Percentiles rank a stretch among this genome's conserved stretches.
These are phyloP conservation scores for Solen grandis DNA, from an alignment of 1,140 invertebrate genomes.

Conservation along the genomic window DNA sequence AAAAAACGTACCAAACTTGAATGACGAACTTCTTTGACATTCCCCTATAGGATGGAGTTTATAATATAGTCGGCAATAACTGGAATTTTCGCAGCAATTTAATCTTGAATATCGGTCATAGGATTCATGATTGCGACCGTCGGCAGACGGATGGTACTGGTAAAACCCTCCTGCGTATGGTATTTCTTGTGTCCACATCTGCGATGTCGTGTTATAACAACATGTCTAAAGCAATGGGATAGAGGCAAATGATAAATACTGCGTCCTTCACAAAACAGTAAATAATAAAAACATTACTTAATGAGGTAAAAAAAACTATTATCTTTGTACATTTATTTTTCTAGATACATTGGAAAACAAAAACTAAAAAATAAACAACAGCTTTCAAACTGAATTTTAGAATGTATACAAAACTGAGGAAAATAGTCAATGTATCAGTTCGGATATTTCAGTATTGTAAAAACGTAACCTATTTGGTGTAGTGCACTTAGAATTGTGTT, in stretches of 20 bases:
- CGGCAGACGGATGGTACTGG: background rate
- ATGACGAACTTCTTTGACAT: slow-evolving; percentile 7
- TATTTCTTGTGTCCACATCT: background rate
- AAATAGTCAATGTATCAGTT: too few relatives aligned
- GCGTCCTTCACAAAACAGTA: too few relatives aligned
- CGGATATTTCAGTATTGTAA: too few relatives aligned
- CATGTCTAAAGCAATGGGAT: slow-evolving; percentile 18
- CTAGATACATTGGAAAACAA: background rate
- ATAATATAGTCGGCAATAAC: slow-evolving; percentile 25
- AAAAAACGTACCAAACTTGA: background rate
- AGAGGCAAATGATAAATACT: too few relatives aligned
- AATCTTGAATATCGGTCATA: slow-evolving; percentile 1
- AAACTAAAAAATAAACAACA: background rate
- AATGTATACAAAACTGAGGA: background rate
- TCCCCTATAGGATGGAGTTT: slow-evolving; percentile 26
- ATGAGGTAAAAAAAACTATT: too few relatives aligned
- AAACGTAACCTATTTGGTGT: too few relatives aligned
- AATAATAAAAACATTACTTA: too few relatives aligned
- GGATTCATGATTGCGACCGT: background rate
- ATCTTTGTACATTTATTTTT: too few relatives aligned
- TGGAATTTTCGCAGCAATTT: slow-evolving; percentile 4
- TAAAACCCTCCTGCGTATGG: slow-evolving; percentile 31
- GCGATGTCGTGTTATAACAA: slow-evolving; percentile 4
- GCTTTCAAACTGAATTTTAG: background rate
- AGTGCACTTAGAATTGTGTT: too few relatives aligned